Evolutionary conservation across 2,797 vertebrate species (phyloP).

Genomic region (Gobio occitaniae): DNA sequence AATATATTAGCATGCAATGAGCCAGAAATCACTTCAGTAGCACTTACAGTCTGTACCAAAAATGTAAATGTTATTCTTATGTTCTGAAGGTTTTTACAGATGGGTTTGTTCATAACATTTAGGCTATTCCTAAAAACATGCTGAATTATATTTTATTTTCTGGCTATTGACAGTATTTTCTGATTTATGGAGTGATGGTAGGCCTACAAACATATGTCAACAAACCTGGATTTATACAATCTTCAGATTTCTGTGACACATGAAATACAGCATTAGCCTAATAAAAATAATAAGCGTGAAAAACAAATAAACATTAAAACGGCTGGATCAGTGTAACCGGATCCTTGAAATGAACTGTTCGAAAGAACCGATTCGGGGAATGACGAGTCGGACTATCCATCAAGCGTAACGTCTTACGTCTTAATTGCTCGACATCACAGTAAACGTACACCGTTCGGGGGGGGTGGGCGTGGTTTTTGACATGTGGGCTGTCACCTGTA

Average conservation of each 20-base stretch:
- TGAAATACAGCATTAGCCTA: neutral
- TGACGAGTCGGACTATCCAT: neutral
- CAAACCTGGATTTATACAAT: neutral
- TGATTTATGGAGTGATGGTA: too few relatives aligned
- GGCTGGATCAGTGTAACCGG: neutral
- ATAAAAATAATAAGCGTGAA: neutral
- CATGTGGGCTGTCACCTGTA: conserved; percentile 37
- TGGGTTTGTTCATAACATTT: neutral
- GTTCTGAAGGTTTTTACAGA: neutral
- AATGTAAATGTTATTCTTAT: too few relatives aligned
- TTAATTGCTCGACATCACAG: neutral
- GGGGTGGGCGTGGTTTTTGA: conserved; percentile 46
- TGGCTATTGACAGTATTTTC: too few relatives aligned
- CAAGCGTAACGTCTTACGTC: neutral
- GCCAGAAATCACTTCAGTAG: too few relatives aligned
- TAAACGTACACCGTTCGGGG: neutral
- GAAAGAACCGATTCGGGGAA: neutral
- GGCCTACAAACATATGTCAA: too few relatives aligned
- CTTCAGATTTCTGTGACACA: too few relatives aligned
- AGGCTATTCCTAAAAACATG: too few relatives aligned
- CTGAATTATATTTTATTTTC: too few relatives aligned
- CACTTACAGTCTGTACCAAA: too few relatives aligned
- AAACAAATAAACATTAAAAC: neutral
- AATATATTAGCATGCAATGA: too few relatives aligned
- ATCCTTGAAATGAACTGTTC: neutral